Base-by-base conservation (phyloP, 2,113 vertebrate species). In the Loxodonta africana region DNA sequence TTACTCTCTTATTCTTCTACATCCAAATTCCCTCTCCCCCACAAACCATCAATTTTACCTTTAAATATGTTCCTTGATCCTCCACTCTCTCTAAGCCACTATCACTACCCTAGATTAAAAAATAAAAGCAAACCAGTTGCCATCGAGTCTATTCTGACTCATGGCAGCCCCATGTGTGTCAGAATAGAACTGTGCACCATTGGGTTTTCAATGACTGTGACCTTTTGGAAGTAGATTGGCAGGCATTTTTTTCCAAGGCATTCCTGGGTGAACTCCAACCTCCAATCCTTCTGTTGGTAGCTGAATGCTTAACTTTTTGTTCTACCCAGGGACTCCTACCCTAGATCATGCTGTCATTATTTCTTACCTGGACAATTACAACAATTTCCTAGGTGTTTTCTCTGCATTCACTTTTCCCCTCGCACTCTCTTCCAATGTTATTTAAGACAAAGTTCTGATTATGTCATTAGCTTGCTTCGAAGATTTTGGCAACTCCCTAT, bases 381-480 rank as follows among this genome's bases (percentile, higher is more conserved):
- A 1, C 57, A n/a, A 48, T 67, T 60, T 83, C 65, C 20, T 2
- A 57, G 87, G 23, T 44, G 63, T 37, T 21, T 84, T 7, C 8
- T 83, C 17, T 63, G 11, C 8, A 51, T 28, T 48, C 46, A 83
- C 12, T 41, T 62, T 91, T 91, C 6, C 8, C 8, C n/a, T 80
- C n/a, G 67, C 11, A 78, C 17, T 89, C 15, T 33, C 41, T 44
- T 84, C 8, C 25, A 88, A 1, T 26, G 37, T 48, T 63, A 46
- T 51, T 78, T 80, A 87, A 82, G 41, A 71, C 17, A n/a, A 11
- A 88, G 23, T 62, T 46, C 92, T 63, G 1, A 20, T 65, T 5
- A 46, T 30, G 57, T 92, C 12, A 86, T 78, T 76, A 83, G 23
- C 48, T 97, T 91, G 53, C 46, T 86, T 95, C 15, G 14, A 15